phyloP scores from a whole-genome alignment of 2,888 invertebrate genomes.

The Zhuqinia jingwanae region DNA sequence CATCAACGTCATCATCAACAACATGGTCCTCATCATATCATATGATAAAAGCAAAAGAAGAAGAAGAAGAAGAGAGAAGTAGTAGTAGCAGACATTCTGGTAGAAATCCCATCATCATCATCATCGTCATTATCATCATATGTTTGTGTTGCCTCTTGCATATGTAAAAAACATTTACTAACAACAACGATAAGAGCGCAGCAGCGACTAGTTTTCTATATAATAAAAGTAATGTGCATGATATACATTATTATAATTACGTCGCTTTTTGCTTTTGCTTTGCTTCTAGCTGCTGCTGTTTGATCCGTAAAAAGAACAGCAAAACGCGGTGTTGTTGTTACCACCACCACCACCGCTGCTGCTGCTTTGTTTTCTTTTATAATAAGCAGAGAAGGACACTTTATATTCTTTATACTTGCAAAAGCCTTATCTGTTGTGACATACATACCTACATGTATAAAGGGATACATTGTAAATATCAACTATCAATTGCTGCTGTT shows the following conservation, averaged over 20 bases:
- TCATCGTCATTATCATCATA: neutral
- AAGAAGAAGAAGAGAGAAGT: neutral
- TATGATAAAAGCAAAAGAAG: neutral
- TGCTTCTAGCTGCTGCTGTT: too few relatives aligned
- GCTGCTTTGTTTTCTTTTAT: too few relatives aligned
- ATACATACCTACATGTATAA: too few relatives aligned
- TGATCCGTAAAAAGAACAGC: constrained; percentile 27
- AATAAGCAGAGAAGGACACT: too few relatives aligned
- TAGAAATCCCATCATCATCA: neutral
- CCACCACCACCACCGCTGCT: constrained; percentile 27
- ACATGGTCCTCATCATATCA: too few relatives aligned
- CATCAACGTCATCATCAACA: neutral
- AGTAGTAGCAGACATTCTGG: neutral
- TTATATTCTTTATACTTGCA: too few relatives aligned
- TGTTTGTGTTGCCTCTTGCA: neutral
- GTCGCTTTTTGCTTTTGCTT: neutral
- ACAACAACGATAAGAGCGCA: neutral
- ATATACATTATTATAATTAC: constrained; percentile 42
- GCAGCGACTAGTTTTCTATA: constrained; percentile 33
- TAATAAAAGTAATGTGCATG: constrained; percentile 27
- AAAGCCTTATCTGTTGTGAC: too few relatives aligned
- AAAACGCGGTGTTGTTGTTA: constrained; percentile 32
- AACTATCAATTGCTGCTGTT: constrained; percentile 24
- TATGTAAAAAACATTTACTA: neutral
- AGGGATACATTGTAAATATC: too few relatives aligned